phyloP scores from a whole-genome alignment of 2,113 vertebrate genomes.

The Orycteropus afer region DNA sequence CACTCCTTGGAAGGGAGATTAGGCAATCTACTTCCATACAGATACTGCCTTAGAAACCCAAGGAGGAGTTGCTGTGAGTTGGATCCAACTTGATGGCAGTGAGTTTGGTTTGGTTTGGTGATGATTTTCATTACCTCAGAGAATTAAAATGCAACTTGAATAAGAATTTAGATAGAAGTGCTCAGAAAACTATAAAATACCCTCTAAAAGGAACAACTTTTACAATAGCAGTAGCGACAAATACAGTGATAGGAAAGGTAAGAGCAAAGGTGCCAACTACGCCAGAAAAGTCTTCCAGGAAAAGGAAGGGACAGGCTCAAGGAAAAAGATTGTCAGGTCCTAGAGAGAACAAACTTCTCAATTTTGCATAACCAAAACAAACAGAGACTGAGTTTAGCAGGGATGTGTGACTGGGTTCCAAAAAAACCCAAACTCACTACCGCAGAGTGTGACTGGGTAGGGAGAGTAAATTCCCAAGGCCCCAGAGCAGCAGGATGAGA shows the following conservation, averaged over 20 bases:
- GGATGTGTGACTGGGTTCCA: background rate
- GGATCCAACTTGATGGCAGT: no score
- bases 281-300: background rate
- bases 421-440: no score
- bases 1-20: no score
- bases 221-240: background rate
- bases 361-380: background rate
- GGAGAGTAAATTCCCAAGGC: background rate
- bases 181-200: background rate
- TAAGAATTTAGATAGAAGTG: background rate
- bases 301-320: background rate
- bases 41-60: no score
- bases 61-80: no score
- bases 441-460: no score
- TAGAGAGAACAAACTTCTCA: background rate
- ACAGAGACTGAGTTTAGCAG: background rate
- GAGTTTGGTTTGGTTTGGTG: no score
- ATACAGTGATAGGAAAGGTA: background rate
- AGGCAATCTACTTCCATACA: no score
- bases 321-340: rapidly evolving
- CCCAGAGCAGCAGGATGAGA: background rate
- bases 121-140: background rate
- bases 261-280: background rate
- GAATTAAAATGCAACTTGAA: background rate
- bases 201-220: background rate